These are phyloP conservation scores for Melitaea cinxia DNA, from an alignment of 1,140 invertebrate genomes.

Conservation along the genomic window DNA sequence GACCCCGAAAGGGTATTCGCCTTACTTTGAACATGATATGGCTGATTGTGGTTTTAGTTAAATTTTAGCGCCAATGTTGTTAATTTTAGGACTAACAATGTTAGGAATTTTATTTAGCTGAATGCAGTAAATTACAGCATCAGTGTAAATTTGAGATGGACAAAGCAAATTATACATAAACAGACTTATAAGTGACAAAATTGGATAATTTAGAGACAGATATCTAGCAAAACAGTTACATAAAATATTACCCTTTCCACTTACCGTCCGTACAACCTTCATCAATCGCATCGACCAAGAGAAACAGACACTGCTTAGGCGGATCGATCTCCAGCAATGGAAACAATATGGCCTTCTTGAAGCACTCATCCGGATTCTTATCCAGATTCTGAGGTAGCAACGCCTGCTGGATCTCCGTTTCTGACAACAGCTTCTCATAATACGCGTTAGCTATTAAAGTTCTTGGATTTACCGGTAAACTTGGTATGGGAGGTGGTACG, in stretches of 20 bases:
- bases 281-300: conserved; percentile 96
- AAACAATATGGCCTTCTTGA: conserved; percentile 93
- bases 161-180: no score
- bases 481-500: conserved; percentile 82
- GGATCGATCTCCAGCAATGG: conserved; percentile 92
- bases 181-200: no score
- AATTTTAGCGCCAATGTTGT: no score
- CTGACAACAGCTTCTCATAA: conserved; percentile 88
- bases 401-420: conserved; percentile 89
- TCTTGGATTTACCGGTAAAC: conserved; percentile 83
- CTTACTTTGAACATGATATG: no score
- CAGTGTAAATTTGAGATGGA: no score
- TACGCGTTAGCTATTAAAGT: conserved; percentile 90
- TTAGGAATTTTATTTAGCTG: no score
- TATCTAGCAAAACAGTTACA: neutral
- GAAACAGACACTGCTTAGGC: conserved; percentile 91
- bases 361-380: conserved; percentile 93
- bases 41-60: no score
- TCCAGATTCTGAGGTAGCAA: conserved; percentile 88
- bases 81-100: no score
- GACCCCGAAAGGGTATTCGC: no score
- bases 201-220: no score
- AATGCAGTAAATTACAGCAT: no score
- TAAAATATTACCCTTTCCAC: conserved; percentile 15
- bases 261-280: conserved; percentile 80